Evolutionary conservation across 2,113 vertebrate genomes (phyloP).

Genomic region (Podiceps cristatus): DNA sequence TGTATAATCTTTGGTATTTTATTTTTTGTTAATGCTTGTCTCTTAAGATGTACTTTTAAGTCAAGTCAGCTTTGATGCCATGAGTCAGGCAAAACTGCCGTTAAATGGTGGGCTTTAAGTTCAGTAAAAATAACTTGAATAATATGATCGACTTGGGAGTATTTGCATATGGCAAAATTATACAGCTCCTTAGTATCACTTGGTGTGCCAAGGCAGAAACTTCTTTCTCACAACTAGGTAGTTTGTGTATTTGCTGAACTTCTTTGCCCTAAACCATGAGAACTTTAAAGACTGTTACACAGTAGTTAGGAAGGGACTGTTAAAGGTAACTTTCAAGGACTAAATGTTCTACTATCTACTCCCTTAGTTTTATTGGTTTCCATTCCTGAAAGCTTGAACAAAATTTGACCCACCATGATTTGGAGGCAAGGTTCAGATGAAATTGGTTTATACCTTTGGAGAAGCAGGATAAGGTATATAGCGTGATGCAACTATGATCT

Average conservation of each 20-base stretch:
- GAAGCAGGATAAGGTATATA: not conserved
- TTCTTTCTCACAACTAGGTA: not conserved
- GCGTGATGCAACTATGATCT: not conserved
- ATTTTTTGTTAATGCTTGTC: not conserved
- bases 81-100: not conserved
- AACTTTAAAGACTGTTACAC: accelerated
- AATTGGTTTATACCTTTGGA: not conserved
- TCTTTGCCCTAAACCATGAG: not conserved
- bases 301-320: not conserved
- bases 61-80: not conserved
- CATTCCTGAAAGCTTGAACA: not conserved
- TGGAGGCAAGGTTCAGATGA: not conserved
- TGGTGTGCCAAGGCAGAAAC: not conserved
- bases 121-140: not conserved
- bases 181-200: not conserved
- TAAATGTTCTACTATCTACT: not conserved
- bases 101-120: not conserved
- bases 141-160: not conserved
- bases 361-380: not conserved
- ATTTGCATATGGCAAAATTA: not conserved
- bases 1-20: not conserved
- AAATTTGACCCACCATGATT: not conserved
- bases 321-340: not conserved
- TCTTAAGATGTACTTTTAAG: not conserved
- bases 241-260: not conserved